Evolutionary conservation across 2,888 invertebrate genomes (phyloP).

Genomic region (Gibbula magus): DNA sequence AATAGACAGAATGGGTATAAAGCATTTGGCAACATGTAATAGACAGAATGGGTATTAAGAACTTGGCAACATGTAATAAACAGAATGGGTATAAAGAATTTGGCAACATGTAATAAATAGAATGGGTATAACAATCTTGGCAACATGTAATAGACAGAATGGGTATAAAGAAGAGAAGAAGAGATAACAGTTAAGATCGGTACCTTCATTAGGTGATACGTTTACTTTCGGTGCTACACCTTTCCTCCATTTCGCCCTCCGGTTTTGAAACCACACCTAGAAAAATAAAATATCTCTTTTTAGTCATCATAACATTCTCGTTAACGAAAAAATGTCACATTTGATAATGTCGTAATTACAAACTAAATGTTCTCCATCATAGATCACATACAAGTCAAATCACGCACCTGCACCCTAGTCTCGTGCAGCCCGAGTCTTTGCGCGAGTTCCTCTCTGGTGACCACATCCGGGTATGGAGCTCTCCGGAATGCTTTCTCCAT

Average conservation of each 20-base stretch:
- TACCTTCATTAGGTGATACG: slow-evolving; percentile 30
- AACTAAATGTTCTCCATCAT: not conserved
- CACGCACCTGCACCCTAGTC: slow-evolving; percentile 76
- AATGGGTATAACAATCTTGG: too few relatives aligned
- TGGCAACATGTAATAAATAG: too few relatives aligned
- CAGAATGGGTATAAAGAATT: too few relatives aligned
- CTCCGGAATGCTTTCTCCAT: slow-evolving; percentile 94
- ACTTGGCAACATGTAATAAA: too few relatives aligned
- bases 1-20: too few relatives aligned
- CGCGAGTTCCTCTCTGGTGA: slow-evolving; percentile 94
- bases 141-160: too few relatives aligned
- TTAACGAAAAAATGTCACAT: not conserved
- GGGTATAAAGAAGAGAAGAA: too few relatives aligned
- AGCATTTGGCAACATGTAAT: too few relatives aligned
- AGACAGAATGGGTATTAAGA: too few relatives aligned
- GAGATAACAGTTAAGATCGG: too few relatives aligned
- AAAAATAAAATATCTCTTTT: not conserved
- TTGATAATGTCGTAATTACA: not conserved
- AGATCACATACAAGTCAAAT: not conserved
- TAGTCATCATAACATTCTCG: not conserved
- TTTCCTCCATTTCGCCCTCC: slow-evolving; percentile 62
- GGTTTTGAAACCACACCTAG: slow-evolving; percentile 63
- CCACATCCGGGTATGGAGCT: slow-evolving; percentile 96
- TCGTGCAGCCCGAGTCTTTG: slow-evolving; percentile 92
- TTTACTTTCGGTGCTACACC: slow-evolving; percentile 55